Conservation (phyloP, 2,113 vertebrate species). For the Fulmarus glacialis region DNA sequence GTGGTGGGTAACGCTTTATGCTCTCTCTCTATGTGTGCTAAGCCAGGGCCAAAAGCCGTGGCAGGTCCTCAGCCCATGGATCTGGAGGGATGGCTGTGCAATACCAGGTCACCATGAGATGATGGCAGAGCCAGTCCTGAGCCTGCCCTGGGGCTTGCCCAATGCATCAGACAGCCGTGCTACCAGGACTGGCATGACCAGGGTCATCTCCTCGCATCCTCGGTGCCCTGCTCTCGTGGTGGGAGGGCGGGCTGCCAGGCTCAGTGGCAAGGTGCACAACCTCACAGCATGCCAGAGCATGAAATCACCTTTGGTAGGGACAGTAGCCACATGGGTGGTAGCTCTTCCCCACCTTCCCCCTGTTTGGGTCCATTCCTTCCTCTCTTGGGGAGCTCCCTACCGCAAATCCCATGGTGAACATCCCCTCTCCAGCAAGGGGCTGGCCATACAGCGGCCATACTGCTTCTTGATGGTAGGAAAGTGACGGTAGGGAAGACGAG, state of each 20-base stretch:
- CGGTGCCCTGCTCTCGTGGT: fast-evolving
- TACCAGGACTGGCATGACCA: background rate
- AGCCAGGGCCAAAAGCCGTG: background rate
- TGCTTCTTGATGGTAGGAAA: background rate
- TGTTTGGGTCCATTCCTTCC: background rate
- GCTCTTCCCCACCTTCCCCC: background rate
- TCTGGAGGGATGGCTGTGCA: background rate
- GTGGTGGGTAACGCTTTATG: background rate
- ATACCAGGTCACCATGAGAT: background rate
- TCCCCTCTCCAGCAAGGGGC: background rate
- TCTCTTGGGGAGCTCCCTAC: background rate
- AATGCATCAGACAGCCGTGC: background rate
- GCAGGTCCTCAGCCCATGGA: background rate
- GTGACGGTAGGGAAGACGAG: background rate
- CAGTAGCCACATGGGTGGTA: fast-evolving
- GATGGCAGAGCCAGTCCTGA: background rate
- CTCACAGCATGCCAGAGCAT: background rate
- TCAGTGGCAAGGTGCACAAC: background rate
- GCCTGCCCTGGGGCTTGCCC: background rate
- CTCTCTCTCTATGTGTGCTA: background rate
- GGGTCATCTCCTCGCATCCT: background rate
- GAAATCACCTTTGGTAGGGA: background rate
- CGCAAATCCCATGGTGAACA: background rate
- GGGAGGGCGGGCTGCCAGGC: background rate
- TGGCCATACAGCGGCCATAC: background rate